Evolutionary conservation across 1,140 invertebrate species (phyloP), one percentile per base, ranked within the genome.

Genomic region (Mercenaria mercenaria): DNA sequence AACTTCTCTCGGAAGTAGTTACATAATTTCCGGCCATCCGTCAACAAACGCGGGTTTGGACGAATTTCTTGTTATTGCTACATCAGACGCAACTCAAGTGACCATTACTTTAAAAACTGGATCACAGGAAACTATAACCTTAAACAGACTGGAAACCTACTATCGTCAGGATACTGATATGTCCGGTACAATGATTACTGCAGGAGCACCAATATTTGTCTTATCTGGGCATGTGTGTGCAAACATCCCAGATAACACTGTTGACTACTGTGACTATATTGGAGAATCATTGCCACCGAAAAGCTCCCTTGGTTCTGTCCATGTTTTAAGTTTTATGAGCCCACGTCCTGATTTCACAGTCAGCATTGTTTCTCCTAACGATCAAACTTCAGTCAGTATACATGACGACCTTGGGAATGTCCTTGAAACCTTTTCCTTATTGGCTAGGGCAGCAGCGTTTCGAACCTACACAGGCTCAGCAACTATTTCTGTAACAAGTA

Each of bases 231-330:
- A 79, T 56, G 29, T 79, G 6, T 79, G 76, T 56, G 76, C 76
- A 52, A 79, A 79, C 29, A 56, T 79, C 13, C 76, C 76, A 56
- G 76, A 79, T 32, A 79, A 79, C 34, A 34, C 76, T 1, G 76
- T 79, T 10, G 13, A 18, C 29, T 79, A 79, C 47, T 79, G 76
- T 56, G 76, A 79, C 47, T 79, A 79, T 29, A 56, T 79, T 56
- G 76, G 34, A 20, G 76, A 56, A 34, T 20, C 47, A 0, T 20
- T 50, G 47, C 76, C 76, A 37, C 76, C 76, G 47, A 32, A 59
- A 32, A 23, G 3, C 1, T 52, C 76, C 29, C 76, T 79, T 56
- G 76, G 76, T 32, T 15, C 47, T 4, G 47, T 37, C 18, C 76
- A 79, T 56, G 23, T 79, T 52, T 29, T 79, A 0, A 59, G 18